Evolutionary conservation across 1,140 invertebrate species (phyloP), one percentile per base, ranked within the genome.

Genomic region (Hyles vespertilio): DNA sequence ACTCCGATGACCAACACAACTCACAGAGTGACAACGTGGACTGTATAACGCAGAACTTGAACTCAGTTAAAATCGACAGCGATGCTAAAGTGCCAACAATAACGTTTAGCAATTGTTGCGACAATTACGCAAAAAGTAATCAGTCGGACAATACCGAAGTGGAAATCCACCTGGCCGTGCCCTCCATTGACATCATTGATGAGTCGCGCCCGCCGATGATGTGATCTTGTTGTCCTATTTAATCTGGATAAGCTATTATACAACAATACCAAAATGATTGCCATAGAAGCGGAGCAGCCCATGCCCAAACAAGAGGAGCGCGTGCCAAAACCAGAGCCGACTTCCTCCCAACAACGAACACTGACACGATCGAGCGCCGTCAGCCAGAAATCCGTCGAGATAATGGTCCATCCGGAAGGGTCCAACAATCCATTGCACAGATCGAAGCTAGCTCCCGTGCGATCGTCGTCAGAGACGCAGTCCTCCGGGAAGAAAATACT

Each of bases 311-410:
- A 76, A 52, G 86, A 87, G 61, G 82, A 84, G 44, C 65, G 71
- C 45, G 68, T 81, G 47, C 72, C 80, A 7, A 84, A 83, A 69
- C 65, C 77, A 5, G 82, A 86, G 56, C 72, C 78, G 2, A 73
- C 83, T 1, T 73, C 76, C 44, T 75, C 86, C 22, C 22, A 22
- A 3, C 84, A 84, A 34, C 69, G 76, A 61, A 81, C 79, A 10
- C 61, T 88, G 11, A 87, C 81, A n/a, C 65, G 89, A 8, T 89
- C 89, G 9, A 91, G 91, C 53, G 91, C 91, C 7, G 89, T 92
- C 51, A 92, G 91, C 58, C 91, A 92, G 63, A 90, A 91, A 51
- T 91, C 91, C 46, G 89, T 92, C 33, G 91, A 92, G 63, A 83
- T 91, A 47, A 68, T 74, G 60, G 81, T 89, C 40, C 76, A 82